phyloP scores from a whole-genome alignment of 2,113 vertebrate species.

The Leucosticte australis region DNA sequence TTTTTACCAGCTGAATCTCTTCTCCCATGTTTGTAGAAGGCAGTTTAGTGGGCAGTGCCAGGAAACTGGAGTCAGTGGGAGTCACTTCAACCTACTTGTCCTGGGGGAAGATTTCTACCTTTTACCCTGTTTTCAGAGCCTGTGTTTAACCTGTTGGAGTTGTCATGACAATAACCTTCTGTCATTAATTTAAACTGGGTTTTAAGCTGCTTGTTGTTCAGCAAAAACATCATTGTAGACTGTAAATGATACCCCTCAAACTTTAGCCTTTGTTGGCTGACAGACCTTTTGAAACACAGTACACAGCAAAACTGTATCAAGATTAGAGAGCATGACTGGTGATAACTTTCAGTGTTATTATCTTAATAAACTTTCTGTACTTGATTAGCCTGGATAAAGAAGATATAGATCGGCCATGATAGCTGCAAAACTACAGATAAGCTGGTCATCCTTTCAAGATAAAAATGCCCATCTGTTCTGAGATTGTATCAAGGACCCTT shows the following conservation, averaged over 20 bases:
- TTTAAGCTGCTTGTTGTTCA: constrained; percentile 40
- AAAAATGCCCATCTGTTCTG: constrained; percentile 74
- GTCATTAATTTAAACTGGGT: constrained; percentile 45
- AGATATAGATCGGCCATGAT: constrained; percentile 72
- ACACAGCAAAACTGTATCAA: constrained; percentile 49
- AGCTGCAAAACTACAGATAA: constrained; percentile 68
- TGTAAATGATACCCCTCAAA: constrained; percentile 46
- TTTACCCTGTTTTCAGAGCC: neutral
- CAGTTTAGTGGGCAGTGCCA: neutral
- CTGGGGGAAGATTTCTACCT: neutral
- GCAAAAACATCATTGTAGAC: neutral
- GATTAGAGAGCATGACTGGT: constrained; percentile 64
- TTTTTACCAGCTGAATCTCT: neutral
- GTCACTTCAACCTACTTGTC: neutral
- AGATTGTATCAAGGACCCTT: constrained; percentile 73
- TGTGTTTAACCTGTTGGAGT: constrained; percentile 31
- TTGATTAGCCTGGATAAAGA: constrained; percentile 76
- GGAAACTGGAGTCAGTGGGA: neutral
- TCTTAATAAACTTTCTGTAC: constrained; percentile 80
- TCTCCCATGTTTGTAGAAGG: neutral
- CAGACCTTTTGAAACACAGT: constrained; percentile 60
- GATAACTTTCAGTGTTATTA: constrained; percentile 72
- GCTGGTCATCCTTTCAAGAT: constrained; percentile 76
- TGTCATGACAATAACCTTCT: constrained; percentile 52
- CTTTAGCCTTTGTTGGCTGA: neutral